Conservation (phyloP, 2,113 vertebrate genomes). For the Scartelaos histophorus region DNA sequence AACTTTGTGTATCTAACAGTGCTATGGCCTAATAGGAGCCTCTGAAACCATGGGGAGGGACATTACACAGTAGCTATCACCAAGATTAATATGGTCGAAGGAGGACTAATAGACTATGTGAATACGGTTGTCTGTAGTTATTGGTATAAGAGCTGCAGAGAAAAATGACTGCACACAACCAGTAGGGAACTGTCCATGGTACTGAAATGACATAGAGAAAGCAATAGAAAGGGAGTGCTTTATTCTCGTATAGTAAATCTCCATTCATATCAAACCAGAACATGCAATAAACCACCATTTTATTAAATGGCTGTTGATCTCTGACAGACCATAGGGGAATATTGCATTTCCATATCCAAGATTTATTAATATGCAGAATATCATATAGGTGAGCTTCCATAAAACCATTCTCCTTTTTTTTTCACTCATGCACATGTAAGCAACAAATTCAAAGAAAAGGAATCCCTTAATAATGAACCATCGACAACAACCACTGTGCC, state of each 20-base stretch:
- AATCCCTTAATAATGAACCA: neutral
- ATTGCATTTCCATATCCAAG: constrained; percentile 6
- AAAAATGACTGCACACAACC: neutral
- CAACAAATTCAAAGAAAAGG: neutral
- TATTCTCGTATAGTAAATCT: neutral
- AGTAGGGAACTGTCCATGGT: constrained; percentile 51
- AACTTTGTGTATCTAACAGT: constrained; percentile 20
- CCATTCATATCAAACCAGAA: neutral
- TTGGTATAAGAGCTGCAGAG: constrained; percentile 15
- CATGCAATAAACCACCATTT: constrained; percentile 11
- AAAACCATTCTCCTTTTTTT: neutral
- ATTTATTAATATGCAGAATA: neutral
- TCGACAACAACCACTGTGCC: neutral
- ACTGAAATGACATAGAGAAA: constrained; percentile 31
- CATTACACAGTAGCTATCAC: constrained; percentile 24
- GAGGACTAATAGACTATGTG: constrained; percentile 13
- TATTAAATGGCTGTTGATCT: constrained; percentile 16
- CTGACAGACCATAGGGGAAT: neutral
- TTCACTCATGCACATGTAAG: neutral
- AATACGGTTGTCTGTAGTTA: constrained; percentile 10
- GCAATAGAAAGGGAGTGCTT: neutral
- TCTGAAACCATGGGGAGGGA: constrained; percentile 8
- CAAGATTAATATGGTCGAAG: constrained; percentile 8
- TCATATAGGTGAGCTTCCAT: neutral
- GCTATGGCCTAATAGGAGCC: constrained; percentile 19